These are phyloP conservation scores for Zoanthus sansibaricus DNA, from an alignment of 92 coral and sea anemone species.

Conservation along the genomic window DNA sequence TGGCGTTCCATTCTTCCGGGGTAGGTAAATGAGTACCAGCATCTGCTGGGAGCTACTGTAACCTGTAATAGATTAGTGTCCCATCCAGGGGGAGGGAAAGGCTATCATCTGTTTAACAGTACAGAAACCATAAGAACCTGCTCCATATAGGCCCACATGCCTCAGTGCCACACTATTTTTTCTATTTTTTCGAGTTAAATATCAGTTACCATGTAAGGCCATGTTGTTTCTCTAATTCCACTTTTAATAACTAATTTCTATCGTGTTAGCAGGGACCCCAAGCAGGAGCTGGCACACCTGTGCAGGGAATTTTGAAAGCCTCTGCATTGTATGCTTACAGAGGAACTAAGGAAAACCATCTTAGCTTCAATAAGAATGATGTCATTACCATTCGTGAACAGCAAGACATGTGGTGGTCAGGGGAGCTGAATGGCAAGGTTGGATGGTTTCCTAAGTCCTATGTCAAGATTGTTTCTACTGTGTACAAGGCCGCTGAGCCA, in stretches of 20 bases:
- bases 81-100: too few species aligned
- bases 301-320: slow-evolving; percentile 81
- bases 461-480: slow-evolving; percentile 68
- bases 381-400: slow-evolving; percentile 84
- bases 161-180: too few species aligned
- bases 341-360: slow-evolving; percentile 84
- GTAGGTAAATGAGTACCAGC: too few species aligned
- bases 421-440: slow-evolving; percentile 89
- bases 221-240: too few species aligned
- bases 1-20: too few species aligned
- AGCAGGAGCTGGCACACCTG: slow-evolving; percentile 60
- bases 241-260: background rate
- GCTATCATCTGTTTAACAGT: too few species aligned
- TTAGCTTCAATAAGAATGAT: slow-evolving; percentile 92
- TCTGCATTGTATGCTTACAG: slow-evolving; percentile 88
- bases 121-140: too few species aligned
- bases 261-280: slow-evolving; percentile 55
- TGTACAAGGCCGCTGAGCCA: slow-evolving; percentile 54
- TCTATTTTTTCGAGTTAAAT: too few species aligned
- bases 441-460: slow-evolving; percentile 91
- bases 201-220: too few species aligned
- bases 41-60: too few species aligned
- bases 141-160: too few species aligned
- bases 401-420: slow-evolving; percentile 98
- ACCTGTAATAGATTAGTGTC: too few species aligned